These are phyloP conservation scores for Candoia aspera DNA, from an alignment of 2,113 vertebrate species.

Conservation along the genomic window DNA sequence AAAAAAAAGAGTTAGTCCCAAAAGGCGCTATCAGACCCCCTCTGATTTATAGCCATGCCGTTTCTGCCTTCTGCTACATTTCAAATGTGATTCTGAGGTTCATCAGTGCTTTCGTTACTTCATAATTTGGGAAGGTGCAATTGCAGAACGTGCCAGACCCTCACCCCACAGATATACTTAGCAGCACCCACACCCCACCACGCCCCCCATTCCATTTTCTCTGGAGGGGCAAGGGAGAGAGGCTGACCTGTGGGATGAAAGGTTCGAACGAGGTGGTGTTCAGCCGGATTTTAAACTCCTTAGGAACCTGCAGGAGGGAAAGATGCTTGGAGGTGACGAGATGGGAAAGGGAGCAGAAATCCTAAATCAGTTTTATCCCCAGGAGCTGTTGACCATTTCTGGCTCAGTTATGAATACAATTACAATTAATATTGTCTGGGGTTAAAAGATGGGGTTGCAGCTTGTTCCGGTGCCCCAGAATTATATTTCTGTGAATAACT, in stretches of 20 bases:
- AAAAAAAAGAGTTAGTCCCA: neutral
- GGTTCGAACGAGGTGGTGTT: slow-evolving; percentile 69
- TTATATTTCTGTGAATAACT: neutral
- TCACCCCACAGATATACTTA: neutral
- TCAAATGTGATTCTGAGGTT: neutral
- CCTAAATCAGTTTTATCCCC: neutral
- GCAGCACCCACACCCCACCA: neutral
- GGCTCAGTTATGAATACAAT: too few species aligned
- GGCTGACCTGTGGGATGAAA: slow-evolving; percentile 71
- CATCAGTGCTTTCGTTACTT: neutral
- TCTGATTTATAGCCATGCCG: too few species aligned
- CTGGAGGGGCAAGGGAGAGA: neutral
- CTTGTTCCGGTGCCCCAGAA: neutral
- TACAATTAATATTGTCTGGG: neutral
- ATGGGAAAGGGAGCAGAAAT: too few species aligned
- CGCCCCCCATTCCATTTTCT: neutral
- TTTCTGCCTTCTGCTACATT: neutral
- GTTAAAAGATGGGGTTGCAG: neutral
- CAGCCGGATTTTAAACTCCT: slow-evolving; percentile 48
- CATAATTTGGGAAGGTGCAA: neutral
- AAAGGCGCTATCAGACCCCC: neutral
- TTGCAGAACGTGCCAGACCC: neutral
- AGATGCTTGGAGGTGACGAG: fast-evolving
- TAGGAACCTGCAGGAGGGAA: slow-evolving; percentile 57
- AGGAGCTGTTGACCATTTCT: neutral